Percentiles rank a stretch among this genome's conserved stretches.
These are phyloP conservation scores for Drosophila subquinaria DNA, from an alignment of 2,888 invertebrate genomes.

Conservation along the genomic window DNA sequence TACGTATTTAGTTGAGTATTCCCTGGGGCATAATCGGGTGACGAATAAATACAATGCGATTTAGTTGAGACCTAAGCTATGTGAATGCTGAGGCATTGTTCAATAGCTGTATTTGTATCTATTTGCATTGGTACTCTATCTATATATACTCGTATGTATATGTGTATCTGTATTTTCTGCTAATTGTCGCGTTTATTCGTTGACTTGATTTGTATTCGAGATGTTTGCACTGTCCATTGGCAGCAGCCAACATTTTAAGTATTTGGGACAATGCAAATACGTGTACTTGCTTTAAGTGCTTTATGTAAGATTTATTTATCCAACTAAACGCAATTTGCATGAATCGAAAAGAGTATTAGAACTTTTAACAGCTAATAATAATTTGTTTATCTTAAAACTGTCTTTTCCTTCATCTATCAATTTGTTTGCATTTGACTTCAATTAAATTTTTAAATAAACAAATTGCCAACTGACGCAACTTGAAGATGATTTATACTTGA, in stretches of 20 bases:
- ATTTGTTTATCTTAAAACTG: not conserved
- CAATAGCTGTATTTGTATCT: not conserved
- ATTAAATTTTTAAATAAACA: constrained; percentile 35
- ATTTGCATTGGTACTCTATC: not conserved
- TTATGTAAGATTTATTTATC: constrained; percentile 54
- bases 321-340: constrained; percentile 3
- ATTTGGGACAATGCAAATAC: constrained; percentile 63
- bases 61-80: constrained; percentile 1
- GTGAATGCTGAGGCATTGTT: constrained; percentile 22
- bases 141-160: constrained; percentile 1
- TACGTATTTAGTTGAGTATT: constrained; percentile 16
- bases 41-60: constrained; percentile 17
- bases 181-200: constrained; percentile 52
- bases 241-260: constrained; percentile 39
- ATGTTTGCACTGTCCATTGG: constrained; percentile 51
- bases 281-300: constrained; percentile 30
- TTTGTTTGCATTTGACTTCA: constrained; percentile 36
- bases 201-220: constrained; percentile 47
- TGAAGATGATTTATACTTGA: constrained; percentile 19
- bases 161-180: constrained; percentile 13
- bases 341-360: constrained; percentile 4
- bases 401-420: constrained; percentile 4
- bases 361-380: constrained; percentile 7
- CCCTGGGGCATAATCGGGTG: constrained; percentile 5
- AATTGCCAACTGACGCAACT: constrained; percentile 33